A percentile compares a stretch with the other conserved stretches of the same genome.
These are phyloP conservation scores for Chlorocebus sabaeus DNA, from an alignment of 2,113 vertebrate species.

Conservation along the genomic window DNA sequence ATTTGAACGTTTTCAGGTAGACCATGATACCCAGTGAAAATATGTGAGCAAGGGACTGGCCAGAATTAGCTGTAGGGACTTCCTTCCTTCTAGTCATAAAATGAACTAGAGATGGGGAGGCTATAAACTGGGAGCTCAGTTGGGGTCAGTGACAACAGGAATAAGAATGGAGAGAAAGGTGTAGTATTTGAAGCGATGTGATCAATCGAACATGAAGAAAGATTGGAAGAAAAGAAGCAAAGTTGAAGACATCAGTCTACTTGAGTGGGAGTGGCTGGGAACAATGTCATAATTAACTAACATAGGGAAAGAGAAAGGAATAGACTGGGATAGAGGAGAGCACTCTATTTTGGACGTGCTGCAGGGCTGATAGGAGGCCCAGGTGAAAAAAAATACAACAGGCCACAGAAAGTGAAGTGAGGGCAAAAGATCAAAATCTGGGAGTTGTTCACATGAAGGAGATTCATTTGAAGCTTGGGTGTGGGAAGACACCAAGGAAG, in stretches of 20 bases:
- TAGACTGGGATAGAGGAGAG: neutral
- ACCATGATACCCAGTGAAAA: neutral
- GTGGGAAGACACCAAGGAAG: neutral
- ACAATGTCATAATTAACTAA: neutral
- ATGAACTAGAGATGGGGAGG: neutral
- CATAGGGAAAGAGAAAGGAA: neutral
- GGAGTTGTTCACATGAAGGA: neutral
- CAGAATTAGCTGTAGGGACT: neutral
- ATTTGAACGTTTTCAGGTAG: neutral
- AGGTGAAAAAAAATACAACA: neutral
- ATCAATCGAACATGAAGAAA: neutral
- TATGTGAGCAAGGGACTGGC: neutral
- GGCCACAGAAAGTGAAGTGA: neutral
- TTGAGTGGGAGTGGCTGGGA: too few species aligned
- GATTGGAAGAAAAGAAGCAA: neutral
- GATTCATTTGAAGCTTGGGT: neutral
- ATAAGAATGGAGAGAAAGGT: neutral
- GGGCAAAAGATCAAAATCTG: neutral
- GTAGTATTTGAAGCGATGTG: neutral
- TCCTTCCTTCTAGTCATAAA: neutral
- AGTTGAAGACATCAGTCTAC: neutral
- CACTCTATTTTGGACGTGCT: too few species aligned
- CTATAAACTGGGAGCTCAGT: accelerated
- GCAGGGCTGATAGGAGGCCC: neutral
- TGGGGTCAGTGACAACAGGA: too few species aligned